These are phyloP conservation scores for Notoglanidium macrostoma DNA, from an alignment of 2,797 vertebrate species.

Conservation along the genomic window DNA sequence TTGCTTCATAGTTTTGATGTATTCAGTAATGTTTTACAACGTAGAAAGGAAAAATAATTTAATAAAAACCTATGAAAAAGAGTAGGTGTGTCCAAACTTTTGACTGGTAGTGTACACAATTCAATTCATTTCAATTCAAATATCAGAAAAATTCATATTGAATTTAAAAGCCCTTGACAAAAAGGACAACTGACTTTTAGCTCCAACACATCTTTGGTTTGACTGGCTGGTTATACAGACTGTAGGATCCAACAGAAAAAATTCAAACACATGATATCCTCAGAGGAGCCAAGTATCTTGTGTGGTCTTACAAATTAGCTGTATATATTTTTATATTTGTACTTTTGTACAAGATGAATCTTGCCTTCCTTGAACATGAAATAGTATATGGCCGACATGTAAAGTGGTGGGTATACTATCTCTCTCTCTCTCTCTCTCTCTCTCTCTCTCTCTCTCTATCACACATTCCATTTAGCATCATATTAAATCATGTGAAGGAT, in stretches of 20 bases:
- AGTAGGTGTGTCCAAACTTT: too few species aligned
- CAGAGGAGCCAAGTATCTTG: neutral
- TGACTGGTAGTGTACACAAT: too few species aligned
- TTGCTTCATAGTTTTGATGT: too few species aligned
- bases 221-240: neutral
- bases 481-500: slow-evolving; percentile 10
- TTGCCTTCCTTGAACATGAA: neutral
- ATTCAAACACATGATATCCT: neutral
- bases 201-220: neutral
- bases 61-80: too few species aligned
- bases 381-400: neutral
- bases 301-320: slow-evolving; percentile 15
- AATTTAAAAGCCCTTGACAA: neutral
- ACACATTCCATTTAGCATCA: neutral
- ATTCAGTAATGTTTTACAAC: too few species aligned
- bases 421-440: neutral
- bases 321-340: neutral
- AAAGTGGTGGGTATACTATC: neutral
- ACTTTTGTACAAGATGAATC: slow-evolving; percentile 10
- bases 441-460: neutral
- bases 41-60: too few species aligned
- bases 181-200: neutral
- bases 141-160: neutral
- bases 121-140: too few species aligned
- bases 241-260: neutral